Evolutionary conservation across 2,888 invertebrate genomes (phyloP).

Genomic region (Drosophila siamana): DNA sequence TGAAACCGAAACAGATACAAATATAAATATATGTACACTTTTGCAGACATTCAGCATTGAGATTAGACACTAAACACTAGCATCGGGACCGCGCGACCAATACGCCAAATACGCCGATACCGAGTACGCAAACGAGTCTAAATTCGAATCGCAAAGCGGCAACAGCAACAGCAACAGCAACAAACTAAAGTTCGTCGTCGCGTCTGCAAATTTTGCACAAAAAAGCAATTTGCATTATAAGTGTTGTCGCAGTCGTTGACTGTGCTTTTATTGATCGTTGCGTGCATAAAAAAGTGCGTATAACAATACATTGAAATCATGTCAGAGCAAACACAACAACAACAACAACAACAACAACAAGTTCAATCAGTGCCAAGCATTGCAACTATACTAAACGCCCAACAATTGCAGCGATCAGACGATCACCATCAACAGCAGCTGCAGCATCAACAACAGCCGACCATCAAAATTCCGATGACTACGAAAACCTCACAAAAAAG

Average conservation of each 20-base stretch:
- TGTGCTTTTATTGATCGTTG: slow-evolving; percentile 1
- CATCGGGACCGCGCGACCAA: slow-evolving; percentile 17
- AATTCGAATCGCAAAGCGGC: slow-evolving; percentile 24
- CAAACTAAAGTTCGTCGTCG: slow-evolving; percentile 27
- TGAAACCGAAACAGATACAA: slow-evolving; percentile 18
- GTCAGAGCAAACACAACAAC: slow-evolving; percentile 29
- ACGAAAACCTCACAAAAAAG: slow-evolving; percentile 47
- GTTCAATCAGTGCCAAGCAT: slow-evolving; percentile 38
- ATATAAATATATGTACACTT: slow-evolving; percentile 28
- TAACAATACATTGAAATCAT: slow-evolving; percentile 47
- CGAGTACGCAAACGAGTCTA: slow-evolving; percentile 14
- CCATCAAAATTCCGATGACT: slow-evolving; percentile 38
- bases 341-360: slow-evolving; percentile 32
- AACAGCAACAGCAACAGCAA: slow-evolving; percentile 6
- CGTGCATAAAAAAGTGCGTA: slow-evolving; percentile 45
- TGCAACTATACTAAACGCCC: slow-evolving; percentile 21
- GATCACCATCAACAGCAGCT: slow-evolving; percentile 15
- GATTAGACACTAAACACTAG: neutral
- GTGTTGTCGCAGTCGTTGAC: neutral
- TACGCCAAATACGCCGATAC: neutral
- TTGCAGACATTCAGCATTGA: slow-evolving; percentile 36
- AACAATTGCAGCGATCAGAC: slow-evolving; percentile 39
- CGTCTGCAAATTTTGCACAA: slow-evolving; percentile 45
- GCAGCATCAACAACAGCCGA: slow-evolving; percentile 12
- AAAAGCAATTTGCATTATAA: slow-evolving; percentile 53